Conservation (phyloP, 1,140 invertebrate species). For the Calycopis cecrops region DNA sequence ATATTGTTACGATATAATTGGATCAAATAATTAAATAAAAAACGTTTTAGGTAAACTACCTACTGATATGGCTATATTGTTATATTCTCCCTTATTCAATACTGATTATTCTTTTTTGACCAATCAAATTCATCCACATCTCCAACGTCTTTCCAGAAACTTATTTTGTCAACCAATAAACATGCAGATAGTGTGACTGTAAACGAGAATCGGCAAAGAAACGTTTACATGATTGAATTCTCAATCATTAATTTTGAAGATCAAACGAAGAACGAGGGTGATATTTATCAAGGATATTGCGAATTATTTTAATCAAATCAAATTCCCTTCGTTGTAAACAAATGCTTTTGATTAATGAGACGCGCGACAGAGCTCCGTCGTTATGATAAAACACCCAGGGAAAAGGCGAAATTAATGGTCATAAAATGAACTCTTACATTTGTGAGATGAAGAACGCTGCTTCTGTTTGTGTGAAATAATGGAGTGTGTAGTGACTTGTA, state of each 20-base stretch:
- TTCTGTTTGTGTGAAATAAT: constrained; percentile 31
- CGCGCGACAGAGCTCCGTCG: constrained; percentile 69
- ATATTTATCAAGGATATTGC: constrained; percentile 75
- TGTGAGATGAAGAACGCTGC: constrained; percentile 69
- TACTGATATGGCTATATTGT: too few relatives aligned
- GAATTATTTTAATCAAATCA: constrained; percentile 75
- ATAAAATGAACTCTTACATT: constrained; percentile 74
- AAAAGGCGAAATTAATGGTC: constrained; percentile 72
- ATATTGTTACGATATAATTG: too few relatives aligned
- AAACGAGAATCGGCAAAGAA: constrained; percentile 15
- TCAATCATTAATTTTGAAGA: constrained; percentile 72
- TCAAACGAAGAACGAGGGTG: constrained; percentile 73
- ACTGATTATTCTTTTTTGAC: too few relatives aligned
- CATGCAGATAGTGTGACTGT: neutral
- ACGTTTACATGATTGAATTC: constrained; percentile 70
- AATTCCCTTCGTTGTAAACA: constrained; percentile 74
- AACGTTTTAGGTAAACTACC: too few relatives aligned
- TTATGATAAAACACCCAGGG: constrained; percentile 69
- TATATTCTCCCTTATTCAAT: too few relatives aligned
- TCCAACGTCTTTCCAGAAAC: too few relatives aligned
- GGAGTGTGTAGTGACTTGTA: too few relatives aligned
- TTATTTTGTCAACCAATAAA: neutral
- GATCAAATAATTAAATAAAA: too few relatives aligned
- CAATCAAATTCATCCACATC: too few relatives aligned
- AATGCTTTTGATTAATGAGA: constrained; percentile 75